Percentiles rank a stretch among this genome's conserved stretches.
Conservation (phyloP, 2,888 invertebrate genomes). For the Patella depressa region DNA sequence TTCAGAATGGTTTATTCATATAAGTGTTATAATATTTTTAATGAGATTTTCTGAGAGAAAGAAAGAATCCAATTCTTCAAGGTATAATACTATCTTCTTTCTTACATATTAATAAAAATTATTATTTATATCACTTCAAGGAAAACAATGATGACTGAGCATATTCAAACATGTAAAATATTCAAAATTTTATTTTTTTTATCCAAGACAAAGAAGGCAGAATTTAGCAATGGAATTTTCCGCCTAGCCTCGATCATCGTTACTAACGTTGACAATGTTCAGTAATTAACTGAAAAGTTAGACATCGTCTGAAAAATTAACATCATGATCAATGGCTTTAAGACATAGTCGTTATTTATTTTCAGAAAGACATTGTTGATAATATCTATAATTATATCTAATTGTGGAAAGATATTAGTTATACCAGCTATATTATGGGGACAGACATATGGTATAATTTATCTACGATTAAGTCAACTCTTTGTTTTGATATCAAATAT, state of each 20-base stretch:
- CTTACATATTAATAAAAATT: neutral
- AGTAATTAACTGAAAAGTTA: too few relatives aligned
- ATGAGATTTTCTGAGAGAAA: neutral
- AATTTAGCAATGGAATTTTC: too few relatives aligned
- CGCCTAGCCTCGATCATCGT: too few relatives aligned
- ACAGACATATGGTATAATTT: constrained; percentile 54
- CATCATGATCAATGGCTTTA: too few relatives aligned
- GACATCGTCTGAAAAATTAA: too few relatives aligned
- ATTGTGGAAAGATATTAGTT: constrained; percentile 61
- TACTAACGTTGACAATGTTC: too few relatives aligned
- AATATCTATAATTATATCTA: constrained; percentile 56
- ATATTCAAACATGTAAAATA: too few relatives aligned
- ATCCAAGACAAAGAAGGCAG: too few relatives aligned
- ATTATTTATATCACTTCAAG: too few relatives aligned
- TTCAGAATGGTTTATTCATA: constrained; percentile 12
- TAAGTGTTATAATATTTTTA: constrained; percentile 4
- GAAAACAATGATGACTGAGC: too few relatives aligned
- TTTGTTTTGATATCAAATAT: constrained; percentile 62
- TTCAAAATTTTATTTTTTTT: too few relatives aligned
- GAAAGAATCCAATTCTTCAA: neutral
- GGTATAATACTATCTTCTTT: neutral
- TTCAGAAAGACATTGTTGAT: constrained; percentile 24
- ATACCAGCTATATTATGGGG: constrained; percentile 66
- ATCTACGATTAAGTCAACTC: constrained; percentile 45
- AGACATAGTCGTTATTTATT: too few relatives aligned